These are phyloP conservation scores for Limonius californicus DNA, from an alignment of 1,140 invertebrate species.

Conservation along the genomic window DNA sequence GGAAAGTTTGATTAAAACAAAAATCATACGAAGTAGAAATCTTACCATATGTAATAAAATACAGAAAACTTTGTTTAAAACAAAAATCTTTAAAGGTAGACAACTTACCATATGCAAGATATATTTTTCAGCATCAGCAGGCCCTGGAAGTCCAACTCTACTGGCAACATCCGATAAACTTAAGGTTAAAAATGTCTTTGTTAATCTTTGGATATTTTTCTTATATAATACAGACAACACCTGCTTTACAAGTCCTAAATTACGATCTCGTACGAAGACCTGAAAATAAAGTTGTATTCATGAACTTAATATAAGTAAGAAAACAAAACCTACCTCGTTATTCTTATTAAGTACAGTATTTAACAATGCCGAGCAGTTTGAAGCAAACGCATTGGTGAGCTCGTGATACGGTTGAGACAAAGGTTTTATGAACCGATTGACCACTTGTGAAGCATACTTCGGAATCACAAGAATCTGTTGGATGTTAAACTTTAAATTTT, in stretches of 20 bases:
- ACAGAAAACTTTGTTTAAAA: too few species aligned
- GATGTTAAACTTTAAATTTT: too few species aligned
- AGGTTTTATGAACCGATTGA: slow-evolving; percentile 86
- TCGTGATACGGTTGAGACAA: slow-evolving; percentile 89
- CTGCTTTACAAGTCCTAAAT: slow-evolving; percentile 78
- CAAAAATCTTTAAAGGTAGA: too few species aligned
- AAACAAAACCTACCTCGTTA: slow-evolving; percentile 52
- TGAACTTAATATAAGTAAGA: background rate
- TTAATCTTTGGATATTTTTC: slow-evolving; percentile 95
- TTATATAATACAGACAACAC: slow-evolving; percentile 87
- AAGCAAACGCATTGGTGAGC: slow-evolving; percentile 75
- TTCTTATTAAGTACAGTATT: slow-evolving; percentile 70
- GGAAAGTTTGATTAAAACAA: too few species aligned
- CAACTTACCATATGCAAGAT: slow-evolving; percentile 89
- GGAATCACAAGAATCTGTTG: slow-evolving; percentile 59
- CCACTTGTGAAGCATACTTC: slow-evolving; percentile 88
- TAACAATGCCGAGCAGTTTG: slow-evolving; percentile 72
- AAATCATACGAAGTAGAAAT: slow-evolving; percentile 24
- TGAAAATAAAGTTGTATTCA: slow-evolving; percentile 17
- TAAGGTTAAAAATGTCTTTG: slow-evolving; percentile 95
- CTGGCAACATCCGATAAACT: slow-evolving; percentile 91
- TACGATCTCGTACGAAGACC: slow-evolving; percentile 78
- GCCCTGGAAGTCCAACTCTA: slow-evolving; percentile 77
- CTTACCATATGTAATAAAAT: background rate
- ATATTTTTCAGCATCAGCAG: slow-evolving; percentile 88